Conservation (phyloP, 2,888 invertebrate species). For the Chrysina gloriosa region DNA sequence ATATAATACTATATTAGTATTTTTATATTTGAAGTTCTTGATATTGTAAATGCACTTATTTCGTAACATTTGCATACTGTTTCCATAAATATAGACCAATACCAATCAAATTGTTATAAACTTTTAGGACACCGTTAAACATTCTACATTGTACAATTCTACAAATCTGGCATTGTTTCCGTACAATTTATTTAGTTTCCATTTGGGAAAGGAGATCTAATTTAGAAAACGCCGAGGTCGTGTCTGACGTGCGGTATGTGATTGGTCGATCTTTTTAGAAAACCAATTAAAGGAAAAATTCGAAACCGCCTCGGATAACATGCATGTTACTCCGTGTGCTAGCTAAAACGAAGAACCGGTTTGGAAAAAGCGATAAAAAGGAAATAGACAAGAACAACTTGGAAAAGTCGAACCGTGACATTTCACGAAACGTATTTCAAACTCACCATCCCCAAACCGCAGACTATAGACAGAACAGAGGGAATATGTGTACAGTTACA, state of each 20-base stretch:
- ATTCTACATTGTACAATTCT: too few relatives aligned
- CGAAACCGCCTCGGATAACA: slow-evolving; percentile 4
- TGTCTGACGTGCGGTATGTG: slow-evolving; percentile 20
- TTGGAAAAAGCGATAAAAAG: slow-evolving; percentile 20
- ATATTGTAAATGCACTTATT: too few relatives aligned
- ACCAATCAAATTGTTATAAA: too few relatives aligned
- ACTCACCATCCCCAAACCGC: slow-evolving; percentile 3
- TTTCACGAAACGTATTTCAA: slow-evolving; percentile 38
- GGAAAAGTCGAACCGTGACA: slow-evolving; percentile 39
- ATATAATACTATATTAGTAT: too few relatives aligned
- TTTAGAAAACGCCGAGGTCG: slow-evolving; percentile 23
- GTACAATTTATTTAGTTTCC: too few relatives aligned
- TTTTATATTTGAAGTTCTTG: too few relatives aligned
- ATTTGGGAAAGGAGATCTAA: slow-evolving; percentile 10
- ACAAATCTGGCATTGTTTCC: too few relatives aligned
- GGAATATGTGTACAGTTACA: neutral
- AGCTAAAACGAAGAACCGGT: neutral
- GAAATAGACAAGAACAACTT: neutral
- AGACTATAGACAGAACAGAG: neutral
- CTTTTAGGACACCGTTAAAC: too few relatives aligned
- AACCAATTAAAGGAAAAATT: slow-evolving; percentile 35
- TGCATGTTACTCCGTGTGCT: slow-evolving; percentile 8
- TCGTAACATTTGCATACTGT: too few relatives aligned
- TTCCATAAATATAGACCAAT: too few relatives aligned
- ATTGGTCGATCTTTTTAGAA: slow-evolving; percentile 26